A percentile compares a stretch with the other conserved stretches of the same genome.
Evolutionary conservation across 2,888 invertebrate genomes (phyloP).

Genomic region (Drosophila borealis): DNA sequence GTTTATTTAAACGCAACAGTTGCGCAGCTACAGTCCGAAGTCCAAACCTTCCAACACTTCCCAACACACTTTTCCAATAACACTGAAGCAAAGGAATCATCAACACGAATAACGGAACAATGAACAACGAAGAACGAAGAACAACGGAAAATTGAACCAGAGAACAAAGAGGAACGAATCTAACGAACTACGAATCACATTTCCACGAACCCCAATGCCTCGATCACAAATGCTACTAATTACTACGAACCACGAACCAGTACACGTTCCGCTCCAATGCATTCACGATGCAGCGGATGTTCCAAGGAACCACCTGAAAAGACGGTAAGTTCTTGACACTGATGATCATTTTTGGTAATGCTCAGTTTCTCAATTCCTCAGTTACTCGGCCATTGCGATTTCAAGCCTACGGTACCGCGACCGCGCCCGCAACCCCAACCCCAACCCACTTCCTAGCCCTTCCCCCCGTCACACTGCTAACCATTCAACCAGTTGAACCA

Average conservation of each 20-base stretch:
- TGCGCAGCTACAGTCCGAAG: constrained; percentile 10
- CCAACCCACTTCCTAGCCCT: neutral
- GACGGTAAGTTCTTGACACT: neutral
- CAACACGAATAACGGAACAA: neutral
- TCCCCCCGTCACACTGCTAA: too few relatives aligned
- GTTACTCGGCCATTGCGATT: constrained; percentile 23
- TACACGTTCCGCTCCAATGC: too few relatives aligned
- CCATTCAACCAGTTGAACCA: neutral
- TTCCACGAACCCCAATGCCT: too few relatives aligned
- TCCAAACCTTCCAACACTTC: neutral
- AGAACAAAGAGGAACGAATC: too few relatives aligned
- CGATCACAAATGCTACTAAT: too few relatives aligned
- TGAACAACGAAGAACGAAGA: too few relatives aligned
- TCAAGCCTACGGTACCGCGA: constrained; percentile 46
- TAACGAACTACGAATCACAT: too few relatives aligned
- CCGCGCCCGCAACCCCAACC: neutral
- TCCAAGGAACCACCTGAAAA: too few relatives aligned
- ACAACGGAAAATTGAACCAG: neutral
- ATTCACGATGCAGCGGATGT: too few relatives aligned
- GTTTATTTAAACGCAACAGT: neutral
- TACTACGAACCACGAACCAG: too few relatives aligned
- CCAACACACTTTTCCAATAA: neutral
- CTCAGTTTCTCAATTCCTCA: neutral
- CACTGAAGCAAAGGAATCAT: neutral
- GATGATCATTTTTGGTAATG: neutral